A percentile compares a stretch with the other conserved stretches of the same genome.
These are phyloP conservation scores for Siniperca knerii DNA, from an alignment of 2,113 vertebrate genomes.

Conservation along the genomic window DNA sequence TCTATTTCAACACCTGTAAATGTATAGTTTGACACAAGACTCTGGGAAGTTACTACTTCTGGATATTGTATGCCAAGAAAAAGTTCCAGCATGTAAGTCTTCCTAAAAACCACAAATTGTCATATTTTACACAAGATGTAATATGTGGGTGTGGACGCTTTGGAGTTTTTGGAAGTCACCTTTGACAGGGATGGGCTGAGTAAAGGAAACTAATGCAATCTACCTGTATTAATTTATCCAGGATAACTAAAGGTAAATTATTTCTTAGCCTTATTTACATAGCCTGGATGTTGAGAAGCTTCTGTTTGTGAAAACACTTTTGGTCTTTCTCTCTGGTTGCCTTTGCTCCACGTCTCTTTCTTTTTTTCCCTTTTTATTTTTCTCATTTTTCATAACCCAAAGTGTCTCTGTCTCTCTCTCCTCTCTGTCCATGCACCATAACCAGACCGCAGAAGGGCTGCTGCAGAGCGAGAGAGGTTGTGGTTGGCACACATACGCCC, in stretches of 20 bases:
- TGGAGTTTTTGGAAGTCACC: background rate
- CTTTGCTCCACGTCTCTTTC: background rate
- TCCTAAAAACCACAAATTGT: background rate
- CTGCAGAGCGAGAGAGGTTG: conserved; percentile 71
- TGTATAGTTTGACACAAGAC: too few species aligned
- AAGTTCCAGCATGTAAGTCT: background rate
- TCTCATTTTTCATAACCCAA: conserved; percentile 39
- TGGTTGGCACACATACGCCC: conserved; percentile 81
- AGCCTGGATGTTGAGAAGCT: background rate
- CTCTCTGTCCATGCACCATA: conserved; percentile 55
- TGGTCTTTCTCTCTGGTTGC: background rate
- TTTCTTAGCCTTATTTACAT: too few species aligned
- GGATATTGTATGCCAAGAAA: background rate
- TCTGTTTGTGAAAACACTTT: background rate
- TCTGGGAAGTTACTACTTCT: background rate
- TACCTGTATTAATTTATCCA: background rate
- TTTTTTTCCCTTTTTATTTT: conserved; percentile 18
- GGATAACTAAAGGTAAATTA: background rate
- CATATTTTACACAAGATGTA: background rate
- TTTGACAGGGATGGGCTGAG: background rate
- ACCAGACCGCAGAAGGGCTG: conserved; percentile 71
- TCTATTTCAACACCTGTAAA: too few species aligned
- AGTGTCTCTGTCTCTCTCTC: conserved; percentile 39
- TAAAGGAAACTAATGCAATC: background rate
- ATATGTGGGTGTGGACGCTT: background rate